Evolutionary conservation across 2,888 invertebrate species (phyloP), one percentile per base, ranked within the genome.

Genomic region (Xylocampa areola): DNA sequence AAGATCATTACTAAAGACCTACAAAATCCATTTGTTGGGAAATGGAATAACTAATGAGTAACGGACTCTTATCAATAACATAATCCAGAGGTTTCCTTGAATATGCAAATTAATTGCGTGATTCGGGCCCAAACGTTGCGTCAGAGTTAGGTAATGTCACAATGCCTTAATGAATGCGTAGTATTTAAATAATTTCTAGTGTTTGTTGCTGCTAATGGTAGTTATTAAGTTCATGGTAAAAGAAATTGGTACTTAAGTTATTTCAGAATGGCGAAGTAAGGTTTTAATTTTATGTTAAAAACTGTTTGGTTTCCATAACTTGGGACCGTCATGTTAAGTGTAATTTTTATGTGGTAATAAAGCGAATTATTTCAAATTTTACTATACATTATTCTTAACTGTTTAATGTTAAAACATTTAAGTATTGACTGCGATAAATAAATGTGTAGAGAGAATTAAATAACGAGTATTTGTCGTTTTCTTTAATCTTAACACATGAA

Each of bases 51-150:
- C 55, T 62, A 73, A 72, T 65, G n/a, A n/a, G n/a, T n/a, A n/a
- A n/a, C n/a, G 32, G 49, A 48, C 52, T 58, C 61, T 64, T 72
- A 75, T 73, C 67, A 77, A 80, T 82, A 77, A 80, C 67, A 74
- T 79, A 80, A 81, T 72, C 64, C 63, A 58, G 68, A 77, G 80
- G 80, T 81, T 79, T 79, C 75, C 76, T 79, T 79, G 76, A 80
- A 80, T 83, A 85, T 85, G 81, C 77, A 79, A 80, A 79, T 74
- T 73, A 70, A 76, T 81, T 81, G 86, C 87, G 86, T 86, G 85
- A 35, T 43, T 63, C 48, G 32, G 19, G 37, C 43, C 25, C 36
- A 57, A 63, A 63, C 44, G 45, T 55, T 76, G 68, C 76, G 79
- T 81, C 73, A 60, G 77, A 77, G 75, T 77, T 58, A 76, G 71